Conservation (phyloP, 2,113 vertebrate species). For the Pluvianellus socialis region DNA sequence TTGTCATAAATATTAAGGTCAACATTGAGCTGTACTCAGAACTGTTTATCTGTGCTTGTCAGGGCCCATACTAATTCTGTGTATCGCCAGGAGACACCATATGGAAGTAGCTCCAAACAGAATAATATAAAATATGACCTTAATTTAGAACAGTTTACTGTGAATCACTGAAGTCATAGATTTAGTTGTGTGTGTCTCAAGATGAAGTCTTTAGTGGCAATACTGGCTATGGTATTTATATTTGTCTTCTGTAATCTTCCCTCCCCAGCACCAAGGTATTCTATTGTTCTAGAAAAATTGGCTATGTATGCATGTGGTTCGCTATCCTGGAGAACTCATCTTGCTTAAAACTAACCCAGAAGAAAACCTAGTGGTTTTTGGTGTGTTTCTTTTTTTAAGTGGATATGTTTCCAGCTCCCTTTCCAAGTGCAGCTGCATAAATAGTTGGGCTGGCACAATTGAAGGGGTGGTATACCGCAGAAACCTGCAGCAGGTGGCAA, state of each 20-base stretch:
- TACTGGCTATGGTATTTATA: not conserved
- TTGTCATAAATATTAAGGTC: not conserved
- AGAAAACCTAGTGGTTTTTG: not conserved
- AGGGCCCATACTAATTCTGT: not conserved
- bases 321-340: not conserved
- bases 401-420: not conserved
- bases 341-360: not conserved
- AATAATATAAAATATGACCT: not conserved
- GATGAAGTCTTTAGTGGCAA: not conserved
- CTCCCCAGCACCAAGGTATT: not conserved
- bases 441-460: not conserved
- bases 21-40: not conserved
- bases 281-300: not conserved
- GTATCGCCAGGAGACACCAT: not conserved
- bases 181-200: not conserved
- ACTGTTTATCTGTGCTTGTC: not conserved
- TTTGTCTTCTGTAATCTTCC: not conserved
- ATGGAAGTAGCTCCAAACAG: not conserved
- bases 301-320: not conserved
- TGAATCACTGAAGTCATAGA: not conserved
- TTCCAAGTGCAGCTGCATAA: not conserved
- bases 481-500: conserved; percentile 32
- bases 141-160: not conserved
- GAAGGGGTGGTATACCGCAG: not conserved
- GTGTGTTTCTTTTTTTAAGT: not conserved